Evolutionary conservation across 2,113 vertebrate species (phyloP).

Genomic region (Acanthisitta chloris): DNA sequence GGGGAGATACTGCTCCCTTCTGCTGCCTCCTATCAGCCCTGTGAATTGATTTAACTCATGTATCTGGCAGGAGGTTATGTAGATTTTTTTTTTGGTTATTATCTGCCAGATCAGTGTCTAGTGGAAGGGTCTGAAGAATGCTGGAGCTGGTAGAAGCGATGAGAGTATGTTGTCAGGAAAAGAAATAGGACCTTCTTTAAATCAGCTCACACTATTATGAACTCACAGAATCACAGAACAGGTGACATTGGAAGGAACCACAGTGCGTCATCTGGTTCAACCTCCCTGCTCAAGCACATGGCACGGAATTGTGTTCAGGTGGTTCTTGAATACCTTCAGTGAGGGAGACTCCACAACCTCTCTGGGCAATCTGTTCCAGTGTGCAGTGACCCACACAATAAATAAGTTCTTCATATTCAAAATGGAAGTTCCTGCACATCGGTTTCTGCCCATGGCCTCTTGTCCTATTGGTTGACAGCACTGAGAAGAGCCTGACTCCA

Average conservation of each 20-base stretch:
- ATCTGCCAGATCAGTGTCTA: neutral
- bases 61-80: neutral
- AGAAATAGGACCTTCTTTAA: neutral
- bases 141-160: neutral
- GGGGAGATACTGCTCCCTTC: neutral
- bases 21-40: neutral
- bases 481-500: neutral
- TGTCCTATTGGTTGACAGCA: neutral
- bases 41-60: neutral
- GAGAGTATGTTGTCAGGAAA: neutral
- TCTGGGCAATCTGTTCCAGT: neutral
- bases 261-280: neutral
- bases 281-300: neutral
- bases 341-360: neutral
- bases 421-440: neutral
- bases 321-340: neutral
- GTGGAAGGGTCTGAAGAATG: neutral
- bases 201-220: neutral
- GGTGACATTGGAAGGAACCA: neutral
- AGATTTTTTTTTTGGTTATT: neutral
- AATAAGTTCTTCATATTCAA: neutral
- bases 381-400: fast-evolving
- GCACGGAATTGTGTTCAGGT: neutral
- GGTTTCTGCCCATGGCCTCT: neutral
- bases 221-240: neutral